These are phyloP conservation scores for Perognathus longimembris DNA, from an alignment of 2,113 vertebrate species.

Conservation along the genomic window DNA sequence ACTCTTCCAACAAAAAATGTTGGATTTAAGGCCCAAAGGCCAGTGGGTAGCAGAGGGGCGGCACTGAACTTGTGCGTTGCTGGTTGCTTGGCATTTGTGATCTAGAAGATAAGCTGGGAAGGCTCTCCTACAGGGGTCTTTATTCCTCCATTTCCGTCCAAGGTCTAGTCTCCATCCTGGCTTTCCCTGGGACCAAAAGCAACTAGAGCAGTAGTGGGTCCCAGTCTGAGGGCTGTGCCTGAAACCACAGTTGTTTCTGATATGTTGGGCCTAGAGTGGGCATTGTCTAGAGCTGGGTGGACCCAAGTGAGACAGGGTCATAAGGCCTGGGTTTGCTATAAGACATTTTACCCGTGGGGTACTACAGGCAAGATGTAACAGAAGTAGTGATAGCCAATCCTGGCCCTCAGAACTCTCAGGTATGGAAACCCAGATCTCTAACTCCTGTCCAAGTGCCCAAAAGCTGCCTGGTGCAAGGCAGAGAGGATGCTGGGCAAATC, in stretches of 20 bases:
- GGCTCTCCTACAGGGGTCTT: slow-evolving; percentile 24
- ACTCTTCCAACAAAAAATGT: slow-evolving; percentile 66
- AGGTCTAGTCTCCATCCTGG: slow-evolving; percentile 17
- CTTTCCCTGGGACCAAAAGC: slow-evolving; percentile 49
- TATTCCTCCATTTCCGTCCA: not conserved
- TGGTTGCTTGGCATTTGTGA: slow-evolving; percentile 33
- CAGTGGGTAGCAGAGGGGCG: slow-evolving; percentile 40
- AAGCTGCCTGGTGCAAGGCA: slow-evolving; percentile 20
- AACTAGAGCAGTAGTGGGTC: slow-evolving; percentile 27
- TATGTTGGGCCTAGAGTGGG: not conserved
- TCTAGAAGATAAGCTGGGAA: slow-evolving; percentile 47
- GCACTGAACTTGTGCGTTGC: slow-evolving; percentile 15
- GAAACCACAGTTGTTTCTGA: slow-evolving; percentile 10
- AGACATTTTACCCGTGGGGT: not conserved
- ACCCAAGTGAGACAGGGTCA: not conserved
- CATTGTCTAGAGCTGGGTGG: not conserved
- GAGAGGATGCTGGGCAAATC: not conserved
- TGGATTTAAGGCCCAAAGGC: slow-evolving; percentile 67
- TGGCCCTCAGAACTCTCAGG: slow-evolving; percentile 69
- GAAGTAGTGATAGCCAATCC: not conserved
- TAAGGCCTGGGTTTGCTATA: slow-evolving; percentile 26
- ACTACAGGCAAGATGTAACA: slow-evolving; percentile 2
- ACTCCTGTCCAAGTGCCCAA: slow-evolving; percentile 10
- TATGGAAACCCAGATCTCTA: slow-evolving; percentile 28
- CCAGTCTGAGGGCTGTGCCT: not conserved